Conservation (phyloP, 1,140 invertebrate species). For the Ceratosolen fusciceps region DNA sequence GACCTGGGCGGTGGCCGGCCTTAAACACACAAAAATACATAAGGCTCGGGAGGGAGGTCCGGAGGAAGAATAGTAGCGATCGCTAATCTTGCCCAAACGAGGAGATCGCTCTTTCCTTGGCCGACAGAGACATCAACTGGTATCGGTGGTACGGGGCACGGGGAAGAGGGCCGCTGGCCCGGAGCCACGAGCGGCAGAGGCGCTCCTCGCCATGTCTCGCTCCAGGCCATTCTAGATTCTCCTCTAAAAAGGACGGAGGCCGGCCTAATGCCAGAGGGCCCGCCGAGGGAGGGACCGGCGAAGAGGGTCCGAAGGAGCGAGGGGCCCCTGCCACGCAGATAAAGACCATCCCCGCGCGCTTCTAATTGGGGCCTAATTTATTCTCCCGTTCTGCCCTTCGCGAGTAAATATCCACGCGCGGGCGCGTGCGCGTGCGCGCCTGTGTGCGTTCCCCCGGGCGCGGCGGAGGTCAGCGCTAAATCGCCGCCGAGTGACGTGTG, state of each 20-base stretch:
- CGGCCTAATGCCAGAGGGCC: too few species aligned
- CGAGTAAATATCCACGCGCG: conserved; percentile 11
- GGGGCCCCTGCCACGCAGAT: conserved; percentile 20
- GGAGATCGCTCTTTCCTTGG: conserved; percentile 34
- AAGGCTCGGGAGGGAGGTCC: neutral
- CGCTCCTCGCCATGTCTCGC: neutral
- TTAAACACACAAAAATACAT: conserved; percentile 30
- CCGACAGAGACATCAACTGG: conserved; percentile 51
- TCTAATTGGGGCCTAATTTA: conserved; percentile 52
- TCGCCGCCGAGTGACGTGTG: neutral
- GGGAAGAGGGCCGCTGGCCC: neutral
- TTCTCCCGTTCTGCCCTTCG: conserved; percentile 28
- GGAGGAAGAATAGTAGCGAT: conserved; percentile 28
- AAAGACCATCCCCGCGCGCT: conserved; percentile 36
- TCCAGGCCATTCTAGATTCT: neutral
- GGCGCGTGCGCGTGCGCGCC: neutral
- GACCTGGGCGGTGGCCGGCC: neutral
- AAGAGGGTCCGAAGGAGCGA: neutral
- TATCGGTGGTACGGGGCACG: too few species aligned
- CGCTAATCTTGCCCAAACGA: conserved; percentile 45
- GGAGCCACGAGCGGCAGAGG: neutral
- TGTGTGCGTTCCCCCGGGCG: neutral
- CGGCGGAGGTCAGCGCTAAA: conserved; percentile 21
- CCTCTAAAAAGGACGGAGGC: too few species aligned
- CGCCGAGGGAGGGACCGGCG: neutral